phyloP scores from a whole-genome alignment of 2,113 vertebrate genomes.

The Megaceryle maxima region DNA sequence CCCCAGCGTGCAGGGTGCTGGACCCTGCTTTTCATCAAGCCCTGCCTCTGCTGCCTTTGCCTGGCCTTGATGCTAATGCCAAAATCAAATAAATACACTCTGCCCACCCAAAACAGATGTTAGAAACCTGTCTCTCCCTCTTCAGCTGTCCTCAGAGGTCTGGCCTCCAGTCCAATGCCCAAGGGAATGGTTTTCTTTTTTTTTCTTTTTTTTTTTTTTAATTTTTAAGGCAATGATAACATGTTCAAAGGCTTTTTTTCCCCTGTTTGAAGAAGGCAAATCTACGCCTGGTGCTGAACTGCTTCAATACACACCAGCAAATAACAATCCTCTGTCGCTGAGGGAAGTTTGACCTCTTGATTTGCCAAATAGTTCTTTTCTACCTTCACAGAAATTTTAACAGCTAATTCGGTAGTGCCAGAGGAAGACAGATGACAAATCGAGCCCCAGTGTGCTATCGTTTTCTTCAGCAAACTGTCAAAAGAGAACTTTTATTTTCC shows the following conservation, averaged over 20 bases:
- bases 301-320: neutral
- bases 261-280: constrained; percentile 1
- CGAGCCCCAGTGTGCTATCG: rapidly evolving
- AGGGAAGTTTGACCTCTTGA: neutral
- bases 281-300: constrained; percentile 8
- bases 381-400: neutral
- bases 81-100: constrained; percentile 43
- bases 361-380: neutral
- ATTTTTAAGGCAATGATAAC: constrained; percentile 18
- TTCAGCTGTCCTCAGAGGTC: constrained; percentile 20
- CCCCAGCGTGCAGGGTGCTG: neutral
- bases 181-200: neutral
- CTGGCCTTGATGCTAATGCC: neutral
- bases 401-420: neutral
- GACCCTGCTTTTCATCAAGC: neutral
- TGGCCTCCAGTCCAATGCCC: neutral
- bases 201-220: neutral
- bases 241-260: constrained; percentile 19
- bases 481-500: neutral
- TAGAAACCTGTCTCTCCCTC: constrained; percentile 38
- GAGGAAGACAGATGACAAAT: neutral
- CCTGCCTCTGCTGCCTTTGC: neutral
- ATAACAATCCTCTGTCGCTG: neutral
- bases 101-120: constrained; percentile 36
- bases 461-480: neutral